A percentile compares a stretch with the other conserved stretches of the same genome.
These are phyloP conservation scores for Conger conger DNA, from an alignment of 2,113 vertebrate species.

Conservation along the genomic window DNA sequence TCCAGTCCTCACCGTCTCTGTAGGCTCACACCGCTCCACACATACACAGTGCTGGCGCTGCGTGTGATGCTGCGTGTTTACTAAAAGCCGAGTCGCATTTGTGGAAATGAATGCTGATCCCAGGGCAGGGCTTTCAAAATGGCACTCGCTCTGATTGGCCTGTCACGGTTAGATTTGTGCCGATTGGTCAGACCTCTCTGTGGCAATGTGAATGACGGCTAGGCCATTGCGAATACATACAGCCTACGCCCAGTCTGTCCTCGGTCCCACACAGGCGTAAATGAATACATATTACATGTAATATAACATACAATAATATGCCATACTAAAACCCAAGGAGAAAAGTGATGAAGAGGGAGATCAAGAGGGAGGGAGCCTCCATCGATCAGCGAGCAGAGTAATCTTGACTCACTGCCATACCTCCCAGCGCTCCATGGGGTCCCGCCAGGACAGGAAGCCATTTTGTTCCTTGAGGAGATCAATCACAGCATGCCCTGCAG, in stretches of 20 bases:
- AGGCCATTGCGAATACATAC: too few species aligned
- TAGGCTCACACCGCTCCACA: neutral
- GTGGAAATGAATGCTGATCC: too few species aligned
- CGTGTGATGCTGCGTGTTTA: neutral
- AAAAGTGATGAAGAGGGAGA: conserved; percentile 13
- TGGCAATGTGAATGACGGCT: too few species aligned
- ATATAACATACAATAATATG: too few species aligned
- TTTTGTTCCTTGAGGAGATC: neutral
- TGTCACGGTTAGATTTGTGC: too few species aligned
- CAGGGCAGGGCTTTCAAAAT: too few species aligned
- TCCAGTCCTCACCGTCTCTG: neutral
- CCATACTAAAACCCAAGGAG: conserved; percentile 16
- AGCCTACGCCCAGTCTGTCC: too few species aligned
- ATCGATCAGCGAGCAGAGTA: conserved; percentile 59
- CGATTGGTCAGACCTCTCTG: too few species aligned
- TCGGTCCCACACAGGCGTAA: too few species aligned
- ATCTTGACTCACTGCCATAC: conserved; percentile 36
- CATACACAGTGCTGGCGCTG: neutral
- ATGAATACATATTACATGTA: too few species aligned
- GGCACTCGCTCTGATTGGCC: too few species aligned
- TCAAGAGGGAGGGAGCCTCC: conserved; percentile 33
- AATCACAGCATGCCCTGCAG: neutral
- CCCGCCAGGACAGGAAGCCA: conserved; percentile 42
- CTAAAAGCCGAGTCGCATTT: conserved; percentile 21
- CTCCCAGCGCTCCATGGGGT: conserved; percentile 24